Evolutionary conservation across 2,113 vertebrate genomes (phyloP), one percentile per base, ranked within the genome.

Genomic region (Channa argus): DNA sequence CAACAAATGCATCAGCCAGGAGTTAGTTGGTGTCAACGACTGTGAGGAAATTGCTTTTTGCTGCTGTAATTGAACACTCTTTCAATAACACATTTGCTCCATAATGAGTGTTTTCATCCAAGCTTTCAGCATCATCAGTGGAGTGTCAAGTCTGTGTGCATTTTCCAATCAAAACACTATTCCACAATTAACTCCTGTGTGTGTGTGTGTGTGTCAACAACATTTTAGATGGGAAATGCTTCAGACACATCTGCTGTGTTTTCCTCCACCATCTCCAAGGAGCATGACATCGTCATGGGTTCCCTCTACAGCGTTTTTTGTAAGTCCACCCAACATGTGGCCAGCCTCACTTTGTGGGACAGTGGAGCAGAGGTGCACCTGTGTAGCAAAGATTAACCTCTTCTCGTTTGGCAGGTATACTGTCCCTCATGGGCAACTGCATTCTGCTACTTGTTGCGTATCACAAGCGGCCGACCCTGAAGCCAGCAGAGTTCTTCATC

Each of bases 401-500:
- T 43, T n/a, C 41, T 43, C n/a, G 24, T 63, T 15, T 51, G 38
- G 7, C 70, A 95, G 94, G 90, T 86, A 9, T 93, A n/a, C 79
- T 94, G 75, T 96, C 95, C 55, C 87, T 96, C 43, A 24, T 93
- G 36, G 95, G 95, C 43, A 97, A 96, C 82, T 88, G 92, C 0
- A 80, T 95, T 67, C 92, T 97, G 62, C 91, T 97, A 77, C 89
- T 96, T 75, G 92, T 96, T 74, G 96, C 95, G 13, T 94, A 95
- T 82, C 93, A 86, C 79, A 96, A 95, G 84, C 88, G 94, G 47
- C 93, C 94, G 4, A 90, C 93, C 56, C 90, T 97, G 84, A 96
- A 96, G 78, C 96, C 96, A 6, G 95, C 95, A 0, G 95, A 96
- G 87, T 94, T 95, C 89, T 96, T 96, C 83, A 95, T 96, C 2